Percentiles rank a stretch among this genome's conserved stretches.
These are phyloP conservation scores for Tinea semifulvella DNA, from an alignment of 2,888 invertebrate genomes.

Conservation along the genomic window DNA sequence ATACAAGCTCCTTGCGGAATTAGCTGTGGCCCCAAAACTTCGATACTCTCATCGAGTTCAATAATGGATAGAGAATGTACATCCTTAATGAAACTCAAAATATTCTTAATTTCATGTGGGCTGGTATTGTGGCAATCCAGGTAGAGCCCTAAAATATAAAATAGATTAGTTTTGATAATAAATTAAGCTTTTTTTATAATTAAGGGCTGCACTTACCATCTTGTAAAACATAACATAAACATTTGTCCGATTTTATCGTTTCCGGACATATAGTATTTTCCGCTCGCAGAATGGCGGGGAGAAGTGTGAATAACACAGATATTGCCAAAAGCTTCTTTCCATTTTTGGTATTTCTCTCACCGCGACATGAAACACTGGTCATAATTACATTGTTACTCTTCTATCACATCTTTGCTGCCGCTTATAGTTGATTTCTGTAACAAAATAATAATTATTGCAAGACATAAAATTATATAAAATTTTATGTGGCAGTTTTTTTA, in stretches of 20 bases:
- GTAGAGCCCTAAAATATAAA: slow-evolving; percentile 71
- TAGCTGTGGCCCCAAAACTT: slow-evolving; percentile 77
- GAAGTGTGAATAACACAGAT: slow-evolving; percentile 50
- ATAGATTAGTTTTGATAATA: too few relatives aligned
- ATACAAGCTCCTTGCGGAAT: slow-evolving; percentile 79
- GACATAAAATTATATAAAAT: too few relatives aligned
- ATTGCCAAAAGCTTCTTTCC: slow-evolving; percentile 46
- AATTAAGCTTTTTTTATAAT: slow-evolving; percentile 15
- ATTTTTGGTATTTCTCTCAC: slow-evolving; percentile 42
- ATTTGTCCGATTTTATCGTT: slow-evolving; percentile 62
- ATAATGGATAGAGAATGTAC: slow-evolving; percentile 88
- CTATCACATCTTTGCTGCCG: slow-evolving; percentile 35
- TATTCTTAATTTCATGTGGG: slow-evolving; percentile 75
- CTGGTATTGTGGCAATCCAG: slow-evolving; percentile 88
- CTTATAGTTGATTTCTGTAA: slow-evolving; percentile 37
- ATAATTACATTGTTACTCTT: slow-evolving; percentile 57
- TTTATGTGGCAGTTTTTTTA: too few relatives aligned
- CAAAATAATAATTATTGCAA: too few relatives aligned
- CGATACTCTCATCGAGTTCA: slow-evolving; percentile 84
- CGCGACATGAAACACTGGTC: slow-evolving; percentile 43
- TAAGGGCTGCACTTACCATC: slow-evolving; percentile 69
- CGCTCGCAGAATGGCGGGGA: slow-evolving; percentile 56
- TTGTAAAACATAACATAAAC: slow-evolving; percentile 91
- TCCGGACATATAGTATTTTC: slow-evolving; percentile 39
- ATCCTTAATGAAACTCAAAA: slow-evolving; percentile 72